A percentile compares a stretch with the other conserved stretches of the same genome.
Evolutionary conservation across 1,140 invertebrate genomes (phyloP).

Genomic region (Drosophila dunni): DNA sequence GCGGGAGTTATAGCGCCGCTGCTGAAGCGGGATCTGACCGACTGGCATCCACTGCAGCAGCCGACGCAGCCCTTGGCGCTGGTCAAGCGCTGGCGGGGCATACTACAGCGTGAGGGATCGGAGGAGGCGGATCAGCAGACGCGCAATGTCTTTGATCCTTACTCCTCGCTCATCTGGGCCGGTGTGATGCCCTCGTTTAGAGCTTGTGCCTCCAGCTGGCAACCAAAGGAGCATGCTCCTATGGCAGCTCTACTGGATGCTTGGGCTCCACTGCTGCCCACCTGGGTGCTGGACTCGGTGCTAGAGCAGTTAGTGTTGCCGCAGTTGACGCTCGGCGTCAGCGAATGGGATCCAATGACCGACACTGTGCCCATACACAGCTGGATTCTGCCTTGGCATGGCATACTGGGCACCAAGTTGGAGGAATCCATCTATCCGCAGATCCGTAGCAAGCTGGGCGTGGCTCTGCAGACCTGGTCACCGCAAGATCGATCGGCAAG

Average conservation of each 20-base stretch:
- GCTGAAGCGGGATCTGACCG: conserved; percentile 88
- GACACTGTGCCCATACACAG: conserved; percentile 97
- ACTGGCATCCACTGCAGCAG: conserved; percentile 91
- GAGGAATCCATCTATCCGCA: conserved; percentile 94
- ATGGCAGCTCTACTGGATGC: conserved; percentile 92
- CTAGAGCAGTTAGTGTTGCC: conserved; percentile 93
- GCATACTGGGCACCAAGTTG: conserved; percentile 86
- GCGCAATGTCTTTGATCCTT: conserved; percentile 89
- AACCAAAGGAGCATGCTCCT: conserved; percentile 89
- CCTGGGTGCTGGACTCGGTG: conserved; percentile 93
- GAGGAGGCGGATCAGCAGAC: conserved; percentile 74
- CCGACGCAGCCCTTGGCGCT: conserved; percentile 87
- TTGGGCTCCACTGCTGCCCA: conserved; percentile 93
- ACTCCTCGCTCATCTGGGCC: conserved; percentile 94
- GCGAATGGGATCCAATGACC: conserved; percentile 96
- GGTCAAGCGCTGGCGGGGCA: conserved; percentile 90
- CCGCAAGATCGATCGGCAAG: conserved; percentile 96
- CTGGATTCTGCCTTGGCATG: conserved; percentile 97
- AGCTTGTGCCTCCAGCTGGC: conserved; percentile 86
- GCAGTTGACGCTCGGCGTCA: conserved; percentile 91
- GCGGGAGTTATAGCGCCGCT: conserved; percentile 88
- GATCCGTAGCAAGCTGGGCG: conserved; percentile 95
- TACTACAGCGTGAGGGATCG: conserved; percentile 85
- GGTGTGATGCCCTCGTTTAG: conserved; percentile 92
- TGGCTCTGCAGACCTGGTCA: conserved; percentile 95